phyloP scores from a whole-genome alignment of 2,113 vertebrate genomes.

The Leptodactylus fuscus region DNA sequence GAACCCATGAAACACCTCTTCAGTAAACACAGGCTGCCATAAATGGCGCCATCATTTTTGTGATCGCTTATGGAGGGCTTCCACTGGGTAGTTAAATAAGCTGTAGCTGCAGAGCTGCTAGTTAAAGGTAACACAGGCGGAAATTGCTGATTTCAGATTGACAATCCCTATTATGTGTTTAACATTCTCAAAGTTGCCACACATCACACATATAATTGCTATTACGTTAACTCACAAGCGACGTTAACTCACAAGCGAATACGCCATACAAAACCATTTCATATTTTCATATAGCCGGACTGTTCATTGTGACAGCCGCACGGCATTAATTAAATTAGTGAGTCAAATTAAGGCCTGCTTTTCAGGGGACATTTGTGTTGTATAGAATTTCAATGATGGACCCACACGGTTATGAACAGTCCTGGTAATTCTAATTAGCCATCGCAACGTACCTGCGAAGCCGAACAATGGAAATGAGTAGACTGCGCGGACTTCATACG shows the following conservation, averaged over 20 bases:
- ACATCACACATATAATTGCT: neutral
- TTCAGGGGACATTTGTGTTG: neutral
- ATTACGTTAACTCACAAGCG: neutral
- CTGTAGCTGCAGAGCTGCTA: too few species aligned
- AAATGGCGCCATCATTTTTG: too few species aligned
- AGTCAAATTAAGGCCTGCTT: conserved; percentile 11
- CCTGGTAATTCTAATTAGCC: conserved; percentile 43
- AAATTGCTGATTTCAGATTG: neutral
- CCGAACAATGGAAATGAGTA: conserved; percentile 24
- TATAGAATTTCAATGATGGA: conserved; percentile 11
- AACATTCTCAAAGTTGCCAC: neutral
- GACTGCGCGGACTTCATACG: neutral
- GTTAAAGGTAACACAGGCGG: neutral
- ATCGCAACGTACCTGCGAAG: neutral
- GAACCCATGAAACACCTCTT: too few species aligned
- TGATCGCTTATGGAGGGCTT: too few species aligned
- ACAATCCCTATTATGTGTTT: neutral
- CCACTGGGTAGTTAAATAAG: too few species aligned
- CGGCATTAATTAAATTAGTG: conserved; percentile 3
- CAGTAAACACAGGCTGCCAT: neutral
- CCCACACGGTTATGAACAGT: neutral
- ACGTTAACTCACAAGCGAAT: neutral
- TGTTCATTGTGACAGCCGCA: neutral
- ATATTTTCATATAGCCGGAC: neutral
- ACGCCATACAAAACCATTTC: neutral